Conservation (phyloP, 2,888 invertebrate species). For the Euphydryas editha region DNA sequence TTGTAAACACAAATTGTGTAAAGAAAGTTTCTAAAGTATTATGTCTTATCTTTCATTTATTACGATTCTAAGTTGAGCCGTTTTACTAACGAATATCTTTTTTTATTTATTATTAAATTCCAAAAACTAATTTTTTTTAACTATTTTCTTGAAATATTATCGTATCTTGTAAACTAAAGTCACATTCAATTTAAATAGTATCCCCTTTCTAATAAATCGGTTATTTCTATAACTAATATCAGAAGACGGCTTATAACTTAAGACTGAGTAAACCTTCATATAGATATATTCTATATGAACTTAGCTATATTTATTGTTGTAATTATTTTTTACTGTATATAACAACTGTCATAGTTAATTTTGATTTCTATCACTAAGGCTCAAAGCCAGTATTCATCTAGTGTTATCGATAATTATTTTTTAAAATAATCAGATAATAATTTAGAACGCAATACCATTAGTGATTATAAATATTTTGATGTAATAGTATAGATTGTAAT, state of each 20-base stretch:
- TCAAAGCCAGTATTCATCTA: constrained; percentile 37
- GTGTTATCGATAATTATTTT: constrained; percentile 16
- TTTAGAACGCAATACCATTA: not conserved
- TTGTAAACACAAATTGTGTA: not conserved
- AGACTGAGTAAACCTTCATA: constrained; percentile 36
- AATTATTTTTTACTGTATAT: constrained; percentile 36
- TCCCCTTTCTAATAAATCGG: not conserved
- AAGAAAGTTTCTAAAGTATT: constrained; percentile 19
- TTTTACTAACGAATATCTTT: constrained; percentile 29
- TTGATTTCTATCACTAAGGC: constrained; percentile 28
- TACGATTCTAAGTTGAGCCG: constrained; percentile 24
- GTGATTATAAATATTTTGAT: not conserved
- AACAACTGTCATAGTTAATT: constrained; percentile 10
- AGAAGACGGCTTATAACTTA: constrained; percentile 31
- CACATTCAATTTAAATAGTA: not conserved
- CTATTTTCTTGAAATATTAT: not conserved
- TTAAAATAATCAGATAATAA: not conserved
- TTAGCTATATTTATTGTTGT: constrained; percentile 42
- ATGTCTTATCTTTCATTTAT: constrained; percentile 12
- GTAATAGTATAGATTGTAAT: not conserved
- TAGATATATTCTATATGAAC: constrained; percentile 33
- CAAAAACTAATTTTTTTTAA: not conserved
- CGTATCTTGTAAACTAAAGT: not conserved
- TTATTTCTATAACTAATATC: not conserved
- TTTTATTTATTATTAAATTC: not conserved